Conservation (phyloP, 2,113 vertebrate species). For the Phaethon lepturus region DNA sequence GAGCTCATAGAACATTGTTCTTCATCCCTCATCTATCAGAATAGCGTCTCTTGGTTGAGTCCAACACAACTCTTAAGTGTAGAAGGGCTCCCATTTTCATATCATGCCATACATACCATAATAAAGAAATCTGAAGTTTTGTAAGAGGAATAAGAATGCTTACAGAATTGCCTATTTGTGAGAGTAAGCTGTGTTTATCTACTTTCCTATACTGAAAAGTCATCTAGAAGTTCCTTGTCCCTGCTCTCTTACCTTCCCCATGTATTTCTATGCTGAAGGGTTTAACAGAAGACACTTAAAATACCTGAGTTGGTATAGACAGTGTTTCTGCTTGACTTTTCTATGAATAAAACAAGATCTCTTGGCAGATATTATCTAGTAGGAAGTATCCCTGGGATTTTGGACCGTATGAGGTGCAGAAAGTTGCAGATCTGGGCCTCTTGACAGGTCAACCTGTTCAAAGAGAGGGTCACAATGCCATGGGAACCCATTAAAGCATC, state of each 20-base stretch:
- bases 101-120: not conserved
- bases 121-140: not conserved
- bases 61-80: not conserved
- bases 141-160: not conserved
- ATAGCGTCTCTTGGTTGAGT: not conserved
- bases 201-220: not conserved
- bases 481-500: not conserved
- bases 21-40: not conserved
- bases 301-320: not conserved
- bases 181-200: not conserved
- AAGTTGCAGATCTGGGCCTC: not conserved
- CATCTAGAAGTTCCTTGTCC: not conserved
- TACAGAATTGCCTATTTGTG: not conserved
- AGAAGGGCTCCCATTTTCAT: not conserved
- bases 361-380: not conserved
- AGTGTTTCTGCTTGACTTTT: not conserved
- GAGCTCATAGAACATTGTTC: not conserved
- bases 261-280: not conserved
- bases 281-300: not conserved
- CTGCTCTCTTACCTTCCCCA: not conserved
- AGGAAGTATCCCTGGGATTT: not conserved
- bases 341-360: not conserved
- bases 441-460: not conserved
- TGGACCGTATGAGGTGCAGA: not conserved
- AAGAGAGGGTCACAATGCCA: not conserved